phyloP scores from a whole-genome alignment of 1,140 invertebrate species.

The Zaprionus africanus region DNA sequence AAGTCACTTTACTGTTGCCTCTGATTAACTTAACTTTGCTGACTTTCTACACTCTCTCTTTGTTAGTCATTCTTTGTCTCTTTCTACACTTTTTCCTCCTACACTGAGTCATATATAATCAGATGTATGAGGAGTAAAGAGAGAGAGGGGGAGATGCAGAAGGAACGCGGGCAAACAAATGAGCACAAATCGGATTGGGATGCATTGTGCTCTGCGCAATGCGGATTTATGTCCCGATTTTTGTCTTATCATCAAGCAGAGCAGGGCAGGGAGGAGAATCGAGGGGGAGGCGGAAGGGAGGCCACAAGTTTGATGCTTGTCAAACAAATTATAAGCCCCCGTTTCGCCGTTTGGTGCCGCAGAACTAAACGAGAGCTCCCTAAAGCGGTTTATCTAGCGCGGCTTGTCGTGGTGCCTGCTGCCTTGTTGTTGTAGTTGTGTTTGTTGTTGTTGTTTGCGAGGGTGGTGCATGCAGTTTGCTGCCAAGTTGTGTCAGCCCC shows the following conservation, averaged over 20 bases:
- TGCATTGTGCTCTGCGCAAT: slow-evolving; percentile 2
- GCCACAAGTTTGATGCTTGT: slow-evolving; percentile 68
- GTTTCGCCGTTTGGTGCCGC: slow-evolving; percentile 34
- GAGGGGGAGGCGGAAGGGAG: background rate
- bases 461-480: slow-evolving; percentile 40
- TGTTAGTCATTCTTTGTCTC: too few relatives aligned
- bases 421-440: slow-evolving; percentile 7
- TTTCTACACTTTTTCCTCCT: too few relatives aligned
- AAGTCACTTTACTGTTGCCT: background rate
- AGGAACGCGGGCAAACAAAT: background rate
- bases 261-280: background rate
- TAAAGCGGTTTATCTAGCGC: slow-evolving; percentile 69
- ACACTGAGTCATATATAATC: background rate
- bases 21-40: background rate
- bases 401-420: slow-evolving; percentile 3
- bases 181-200: slow-evolving; percentile 39
- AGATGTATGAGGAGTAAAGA: background rate
- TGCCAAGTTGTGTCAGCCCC: slow-evolving; percentile 59
- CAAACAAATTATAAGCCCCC: slow-evolving; percentile 77
- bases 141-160: background rate
- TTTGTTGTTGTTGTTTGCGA: slow-evolving; percentile 32
- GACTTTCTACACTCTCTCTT: background rate
- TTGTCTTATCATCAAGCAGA: slow-evolving; percentile 32
- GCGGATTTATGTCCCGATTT: slow-evolving; percentile 26
- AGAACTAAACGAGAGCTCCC: slow-evolving; percentile 55